A percentile compares a stretch with the other conserved stretches of the same genome.
Conservation (phyloP, 2,113 vertebrate genomes). For the Dasyurus viverrinus region DNA sequence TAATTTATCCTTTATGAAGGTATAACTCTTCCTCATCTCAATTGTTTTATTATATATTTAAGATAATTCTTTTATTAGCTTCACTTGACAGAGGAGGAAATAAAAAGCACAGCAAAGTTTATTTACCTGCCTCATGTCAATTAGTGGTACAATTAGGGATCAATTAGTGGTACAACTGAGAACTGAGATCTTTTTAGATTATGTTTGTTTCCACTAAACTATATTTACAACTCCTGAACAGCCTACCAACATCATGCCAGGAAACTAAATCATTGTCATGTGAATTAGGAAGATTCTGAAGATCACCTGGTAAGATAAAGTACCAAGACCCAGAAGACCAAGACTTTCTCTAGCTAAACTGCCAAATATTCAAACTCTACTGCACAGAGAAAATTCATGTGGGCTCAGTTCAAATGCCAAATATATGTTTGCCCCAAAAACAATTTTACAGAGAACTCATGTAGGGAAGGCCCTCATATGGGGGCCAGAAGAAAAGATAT, state of each 20-base stretch:
- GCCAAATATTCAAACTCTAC: not conserved
- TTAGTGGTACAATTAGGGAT: not conserved
- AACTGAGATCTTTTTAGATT: not conserved
- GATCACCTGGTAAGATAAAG: not conserved
- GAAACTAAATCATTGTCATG: not conserved
- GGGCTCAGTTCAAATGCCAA: not conserved
- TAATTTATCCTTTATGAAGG: not conserved
- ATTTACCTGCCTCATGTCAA: not conserved
- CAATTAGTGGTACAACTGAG: not conserved
- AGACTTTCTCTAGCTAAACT: not conserved
- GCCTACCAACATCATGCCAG: not conserved
- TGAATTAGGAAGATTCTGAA: not conserved
- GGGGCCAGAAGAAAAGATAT: not conserved
- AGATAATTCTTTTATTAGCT: not conserved
- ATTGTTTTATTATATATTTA: not conserved
- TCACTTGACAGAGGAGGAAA: not conserved
- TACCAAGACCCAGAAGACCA: not conserved
- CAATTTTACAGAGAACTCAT: not conserved
- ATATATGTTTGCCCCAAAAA: not conserved
- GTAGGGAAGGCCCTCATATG: not conserved
- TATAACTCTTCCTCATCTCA: not conserved
- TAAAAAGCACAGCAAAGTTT: not conserved
- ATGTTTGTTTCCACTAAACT: not conserved
- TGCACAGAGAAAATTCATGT: not conserved
- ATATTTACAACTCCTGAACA: not conserved